Base-by-base conservation (phyloP, 2,888 invertebrate species). In the Ctena decussata region DNA sequence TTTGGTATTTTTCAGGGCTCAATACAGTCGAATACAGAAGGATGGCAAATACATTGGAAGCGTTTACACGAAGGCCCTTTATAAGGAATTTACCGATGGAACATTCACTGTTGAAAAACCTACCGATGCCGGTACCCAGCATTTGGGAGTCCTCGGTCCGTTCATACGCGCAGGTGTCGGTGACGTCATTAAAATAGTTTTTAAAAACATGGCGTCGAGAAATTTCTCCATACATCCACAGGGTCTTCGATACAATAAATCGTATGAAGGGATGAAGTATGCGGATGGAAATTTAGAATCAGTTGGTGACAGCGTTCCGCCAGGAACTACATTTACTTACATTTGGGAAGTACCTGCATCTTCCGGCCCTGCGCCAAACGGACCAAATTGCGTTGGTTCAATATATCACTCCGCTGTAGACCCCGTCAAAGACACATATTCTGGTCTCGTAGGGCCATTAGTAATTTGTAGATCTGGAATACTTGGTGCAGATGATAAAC, bases 131-230 rank as follows among this genome's bases (percentile, higher is more conserved):
- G 49, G 5, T 1, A 41, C 18, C 37, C 24, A 39, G 1, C 91
- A 91, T 75, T 85, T 90, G 3, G 91, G 91, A 27, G 57, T 88
- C 18, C 30, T 85, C 15, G 94, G 94, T 6, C 94, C 94, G 0
- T 87, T 91, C 35, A 89, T 94, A 21, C 86, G 84, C 39, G 93
- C 90, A 11, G 91, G 91, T 86, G 90, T 93, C 6, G 93, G 93
- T 0, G 94, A 94, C 65, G 78, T 69, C 21, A 83, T 92, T n/a
- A 80, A 87, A 60, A 84, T 92, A 49, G 57, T 76, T 11, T 86
- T 82, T 39, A 83, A 77, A 46, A 90, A 89, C 72, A 86, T 81
- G 77, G 89, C 86, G 11, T 71, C 46, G 24, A 53, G 81, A 0
- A 35, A 72, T 8, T 84, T 37, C 53, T 86, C 86, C 21, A 80